Evolutionary conservation across 53 echinoderm and acorn worm genomes (phyloP).

Genomic region (Pentamera pediparva): DNA sequence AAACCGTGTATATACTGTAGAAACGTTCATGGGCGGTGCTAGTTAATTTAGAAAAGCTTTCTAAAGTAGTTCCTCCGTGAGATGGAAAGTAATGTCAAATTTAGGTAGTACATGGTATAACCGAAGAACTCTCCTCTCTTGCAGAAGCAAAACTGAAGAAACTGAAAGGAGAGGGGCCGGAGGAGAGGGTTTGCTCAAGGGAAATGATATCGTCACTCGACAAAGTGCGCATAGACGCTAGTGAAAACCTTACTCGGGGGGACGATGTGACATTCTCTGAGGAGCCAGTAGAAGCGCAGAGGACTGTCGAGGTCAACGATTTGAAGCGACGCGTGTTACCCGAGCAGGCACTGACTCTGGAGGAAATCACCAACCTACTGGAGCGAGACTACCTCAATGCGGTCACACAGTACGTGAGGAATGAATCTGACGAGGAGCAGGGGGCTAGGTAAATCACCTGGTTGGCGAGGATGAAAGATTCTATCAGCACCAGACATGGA

Average conservation of each 20-base stretch:
- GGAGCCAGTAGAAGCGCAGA: constrained; percentile 21
- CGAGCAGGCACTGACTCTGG: constrained; percentile 76
- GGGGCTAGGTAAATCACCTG: too few relatives aligned
- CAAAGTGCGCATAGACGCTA: constrained; percentile 40
- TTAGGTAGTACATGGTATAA: too few relatives aligned
- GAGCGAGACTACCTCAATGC: constrained; percentile 70
- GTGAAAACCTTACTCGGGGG: constrained; percentile 12
- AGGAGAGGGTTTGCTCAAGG: constrained; percentile 35
- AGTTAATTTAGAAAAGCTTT: too few relatives aligned
- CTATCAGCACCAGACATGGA: too few relatives aligned
- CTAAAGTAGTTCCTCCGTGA: too few relatives aligned
- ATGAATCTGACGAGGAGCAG: constrained; percentile 14
- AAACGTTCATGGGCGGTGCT: too few relatives aligned
- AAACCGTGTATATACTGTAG: too few relatives aligned
- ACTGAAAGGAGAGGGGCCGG: constrained; percentile 50
- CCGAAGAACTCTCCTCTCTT: background rate
- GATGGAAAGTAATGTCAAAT: too few relatives aligned
- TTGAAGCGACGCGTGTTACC: constrained; percentile 84
- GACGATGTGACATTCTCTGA: background rate
- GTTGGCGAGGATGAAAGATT: too few relatives aligned
- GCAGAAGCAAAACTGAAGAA: constrained; percentile 69
- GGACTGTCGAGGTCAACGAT: constrained; percentile 41
- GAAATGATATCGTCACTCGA: constrained; percentile 52
- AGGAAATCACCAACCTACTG: constrained; percentile 67
- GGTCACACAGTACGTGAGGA: constrained; percentile 29